Evolutionary conservation across 2,888 invertebrate species (phyloP).

Genomic region (Synanthedon myopaeformis): DNA sequence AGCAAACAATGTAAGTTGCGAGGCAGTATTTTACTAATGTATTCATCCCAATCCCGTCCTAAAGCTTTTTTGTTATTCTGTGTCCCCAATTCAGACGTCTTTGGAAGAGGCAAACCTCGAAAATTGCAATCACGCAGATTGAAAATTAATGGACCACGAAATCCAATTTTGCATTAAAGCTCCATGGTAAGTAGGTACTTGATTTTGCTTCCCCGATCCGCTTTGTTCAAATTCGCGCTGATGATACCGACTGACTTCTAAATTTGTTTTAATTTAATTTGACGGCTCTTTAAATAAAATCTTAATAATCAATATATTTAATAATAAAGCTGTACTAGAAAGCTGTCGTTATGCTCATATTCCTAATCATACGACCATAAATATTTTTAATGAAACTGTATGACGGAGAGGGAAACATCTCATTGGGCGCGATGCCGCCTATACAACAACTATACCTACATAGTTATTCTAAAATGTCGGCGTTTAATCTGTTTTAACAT

Average conservation of each 20-base stretch:
- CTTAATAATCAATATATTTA: too few relatives aligned
- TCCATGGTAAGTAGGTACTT: constrained; percentile 31
- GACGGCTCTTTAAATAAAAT: background rate
- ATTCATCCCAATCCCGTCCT: constrained; percentile 48
- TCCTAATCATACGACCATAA: too few relatives aligned
- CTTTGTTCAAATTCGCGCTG: background rate
- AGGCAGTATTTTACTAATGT: constrained; percentile 32
- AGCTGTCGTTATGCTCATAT: too few relatives aligned
- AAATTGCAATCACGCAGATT: constrained; percentile 69
- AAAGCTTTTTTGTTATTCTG: constrained; percentile 54
- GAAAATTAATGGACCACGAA: constrained; percentile 68
- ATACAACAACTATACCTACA: too few relatives aligned
- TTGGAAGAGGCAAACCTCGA: constrained; percentile 60
- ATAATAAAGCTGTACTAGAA: too few relatives aligned
- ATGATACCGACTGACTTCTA: background rate
- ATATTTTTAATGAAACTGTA: too few relatives aligned
- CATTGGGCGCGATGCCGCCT: too few relatives aligned
- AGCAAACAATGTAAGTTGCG: constrained; percentile 7
- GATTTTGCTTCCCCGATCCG: constrained; percentile 15
- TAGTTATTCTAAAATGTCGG: too few relatives aligned
- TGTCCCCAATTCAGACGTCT: constrained; percentile 50
- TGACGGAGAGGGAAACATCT: too few relatives aligned
- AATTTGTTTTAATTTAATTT: background rate
- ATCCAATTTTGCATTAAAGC: constrained; percentile 60
- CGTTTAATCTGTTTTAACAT: too few relatives aligned